Base-by-base conservation (phyloP, 30 jellyfish, hydroid and myxozoan species). In the Cassiopea xamachana region DNA sequence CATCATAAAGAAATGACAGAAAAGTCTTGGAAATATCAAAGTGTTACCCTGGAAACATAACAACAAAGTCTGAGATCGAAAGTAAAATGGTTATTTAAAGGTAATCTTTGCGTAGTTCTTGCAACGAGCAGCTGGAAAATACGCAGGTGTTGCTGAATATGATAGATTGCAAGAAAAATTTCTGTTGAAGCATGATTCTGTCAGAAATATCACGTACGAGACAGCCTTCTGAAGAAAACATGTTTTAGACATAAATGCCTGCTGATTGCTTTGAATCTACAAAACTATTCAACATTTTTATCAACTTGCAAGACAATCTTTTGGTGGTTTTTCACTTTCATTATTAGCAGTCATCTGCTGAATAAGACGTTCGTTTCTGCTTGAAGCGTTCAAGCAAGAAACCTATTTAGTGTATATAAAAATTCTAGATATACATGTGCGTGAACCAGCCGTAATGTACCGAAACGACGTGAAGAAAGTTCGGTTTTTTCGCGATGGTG, bases 401-500 rank as follows among this genome's bases (percentile, higher is more conserved):
- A 10, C 10, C 12, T 55, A 10, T 55, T 3, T 55, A 3, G 10
- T 55, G 64, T 6, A 10, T 6, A 10, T 55, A 10, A 6, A 10
- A 55, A 3, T 55, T 55, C 64, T 3, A 55, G 64, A 55, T 10
- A 55, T 55, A 3, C 12, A 3, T 64, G 15, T 2, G 2, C 2
- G 5, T 7, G 74, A 14, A 64, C 74, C 8, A 27, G 2, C 15
- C 74, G 27, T 4, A n/a, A 73, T 86, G 87, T 27, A 86, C 48
- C 85, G 93, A 17, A 73, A 75, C 89, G 96, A 88, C 83, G 88
- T 83, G 18, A 94, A 90, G 67, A 80, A 69, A 78, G 97, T 86
- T 60, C 86, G 95, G 1, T 90, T 94, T 60, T 94, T 55, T 81
- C 94, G 94, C 72, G 98, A 94, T 73, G 98, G 98, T 5, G 98